These are phyloP conservation scores for Dasypus novemcinctus DNA, from an alignment of 2,113 vertebrate genomes.

Conservation along the genomic window DNA sequence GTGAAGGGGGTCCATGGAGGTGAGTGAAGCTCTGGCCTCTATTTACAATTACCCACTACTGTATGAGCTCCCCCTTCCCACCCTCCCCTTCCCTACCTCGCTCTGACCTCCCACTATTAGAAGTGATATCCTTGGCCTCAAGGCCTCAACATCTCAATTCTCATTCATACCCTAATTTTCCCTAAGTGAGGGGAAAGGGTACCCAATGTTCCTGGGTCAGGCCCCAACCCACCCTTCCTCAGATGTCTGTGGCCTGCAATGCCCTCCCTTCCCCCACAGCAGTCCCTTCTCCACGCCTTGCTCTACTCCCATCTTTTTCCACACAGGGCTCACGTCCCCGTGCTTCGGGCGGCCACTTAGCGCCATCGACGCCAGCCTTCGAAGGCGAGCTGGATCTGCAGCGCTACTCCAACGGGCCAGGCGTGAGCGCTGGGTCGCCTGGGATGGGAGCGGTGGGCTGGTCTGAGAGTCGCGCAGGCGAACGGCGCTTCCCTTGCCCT, in stretches of 20 bases:
- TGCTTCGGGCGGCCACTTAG: slow-evolving; percentile 63
- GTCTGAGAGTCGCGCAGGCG: slow-evolving; percentile 72
- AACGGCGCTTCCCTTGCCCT: slow-evolving; percentile 89
- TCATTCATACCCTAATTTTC: background rate
- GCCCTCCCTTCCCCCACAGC: slow-evolving; percentile 7
- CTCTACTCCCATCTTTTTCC: slow-evolving; percentile 33
- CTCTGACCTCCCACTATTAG: background rate
- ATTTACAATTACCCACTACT: background rate
- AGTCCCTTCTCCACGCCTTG: background rate
- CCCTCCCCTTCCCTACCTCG: background rate
- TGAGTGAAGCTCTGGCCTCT: slow-evolving; percentile 55
- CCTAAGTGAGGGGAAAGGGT: background rate
- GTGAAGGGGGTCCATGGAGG: slow-evolving; percentile 78
- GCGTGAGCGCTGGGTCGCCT: slow-evolving; percentile 78
- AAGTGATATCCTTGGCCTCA: background rate
- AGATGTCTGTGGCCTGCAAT: background rate
- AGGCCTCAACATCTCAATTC: background rate
- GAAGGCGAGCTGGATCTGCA: slow-evolving; percentile 92
- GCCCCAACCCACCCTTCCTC: background rate
- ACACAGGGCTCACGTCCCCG: slow-evolving; percentile 74
- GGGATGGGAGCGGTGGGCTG: slow-evolving; percentile 78
- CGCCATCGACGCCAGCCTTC: slow-evolving; percentile 79
- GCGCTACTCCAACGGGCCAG: slow-evolving; percentile 88
- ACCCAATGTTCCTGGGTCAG: background rate
- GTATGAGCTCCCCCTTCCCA: background rate